Evolutionary conservation across 2,113 vertebrate species (phyloP).

Genomic region (Sturnira hondurensis): DNA sequence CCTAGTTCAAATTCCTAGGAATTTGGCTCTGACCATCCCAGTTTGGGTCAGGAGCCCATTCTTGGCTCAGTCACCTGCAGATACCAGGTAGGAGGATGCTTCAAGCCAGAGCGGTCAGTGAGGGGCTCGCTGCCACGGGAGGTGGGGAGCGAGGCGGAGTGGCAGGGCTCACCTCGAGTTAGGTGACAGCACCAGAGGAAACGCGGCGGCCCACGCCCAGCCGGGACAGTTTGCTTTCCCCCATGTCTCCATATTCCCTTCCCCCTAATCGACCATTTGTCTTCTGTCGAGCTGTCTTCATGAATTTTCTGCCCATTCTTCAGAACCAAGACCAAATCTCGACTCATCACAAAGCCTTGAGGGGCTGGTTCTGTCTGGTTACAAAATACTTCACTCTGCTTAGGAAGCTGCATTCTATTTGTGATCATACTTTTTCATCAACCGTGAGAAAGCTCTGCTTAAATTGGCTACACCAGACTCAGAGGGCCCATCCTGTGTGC

Average conservation of each 20-base stretch:
- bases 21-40: neutral
- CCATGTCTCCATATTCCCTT: neutral
- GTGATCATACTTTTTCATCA: neutral
- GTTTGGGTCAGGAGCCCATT: neutral
- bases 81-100: neutral
- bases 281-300: neutral
- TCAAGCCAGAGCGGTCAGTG: neutral
- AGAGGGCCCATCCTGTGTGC: neutral
- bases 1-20: neutral
- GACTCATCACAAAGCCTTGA: neutral
- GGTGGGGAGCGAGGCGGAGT: neutral
- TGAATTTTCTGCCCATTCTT: neutral
- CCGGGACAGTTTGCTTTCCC: neutral
- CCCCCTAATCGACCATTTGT: neutral
- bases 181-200: neutral
- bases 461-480: neutral
- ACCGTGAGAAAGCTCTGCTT: neutral
- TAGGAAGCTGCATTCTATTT: neutral
- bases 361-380: neutral
- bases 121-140: accelerated
- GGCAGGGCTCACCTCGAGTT: neutral
- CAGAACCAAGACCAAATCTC: neutral
- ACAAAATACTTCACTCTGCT: neutral
- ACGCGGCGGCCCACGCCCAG: neutral
- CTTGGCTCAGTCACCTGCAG: neutral